Percentiles rank a stretch among this genome's conserved stretches.
Conservation (phyloP, 2,113 vertebrate species). For the Prunella fulvescens region DNA sequence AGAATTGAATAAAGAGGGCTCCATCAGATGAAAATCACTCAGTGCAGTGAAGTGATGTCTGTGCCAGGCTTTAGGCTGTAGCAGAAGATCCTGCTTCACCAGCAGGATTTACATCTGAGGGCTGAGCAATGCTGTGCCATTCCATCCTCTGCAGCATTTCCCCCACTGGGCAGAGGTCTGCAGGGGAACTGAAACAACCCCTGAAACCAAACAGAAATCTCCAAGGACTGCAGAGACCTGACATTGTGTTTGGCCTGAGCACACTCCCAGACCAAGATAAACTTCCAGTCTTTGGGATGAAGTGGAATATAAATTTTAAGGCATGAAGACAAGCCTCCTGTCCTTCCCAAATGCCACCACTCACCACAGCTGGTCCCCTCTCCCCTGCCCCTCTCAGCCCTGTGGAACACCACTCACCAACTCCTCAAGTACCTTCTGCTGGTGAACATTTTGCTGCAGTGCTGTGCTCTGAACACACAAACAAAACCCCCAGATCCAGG, state of each 20-base stretch:
- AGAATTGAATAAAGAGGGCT: background rate
- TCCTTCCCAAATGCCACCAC: background rate
- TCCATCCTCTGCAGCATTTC: background rate
- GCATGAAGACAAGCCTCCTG: background rate
- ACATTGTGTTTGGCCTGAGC: background rate
- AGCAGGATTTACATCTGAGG: background rate
- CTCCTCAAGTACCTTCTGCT: background rate
- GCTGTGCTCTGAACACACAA: background rate
- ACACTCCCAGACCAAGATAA: background rate
- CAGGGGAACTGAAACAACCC: background rate
- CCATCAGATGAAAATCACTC: background rate
- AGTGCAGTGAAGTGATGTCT: background rate
- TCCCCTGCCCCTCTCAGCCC: accelerated
- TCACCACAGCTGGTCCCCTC: accelerated
- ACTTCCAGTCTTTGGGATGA: background rate
- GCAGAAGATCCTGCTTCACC: background rate
- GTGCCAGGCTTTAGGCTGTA: background rate
- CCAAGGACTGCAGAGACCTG: background rate
- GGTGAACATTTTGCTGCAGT: background rate
- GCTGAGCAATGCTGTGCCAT: background rate
- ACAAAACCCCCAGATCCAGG: background rate
- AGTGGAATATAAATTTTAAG: background rate
- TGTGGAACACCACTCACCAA: background rate
- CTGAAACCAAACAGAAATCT: background rate
- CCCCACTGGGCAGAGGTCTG: background rate